Percentiles rank a stretch among this genome's conserved stretches.
Conservation (phyloP, 2,888 invertebrate genomes). For the Tetrapedia diversipes region DNA sequence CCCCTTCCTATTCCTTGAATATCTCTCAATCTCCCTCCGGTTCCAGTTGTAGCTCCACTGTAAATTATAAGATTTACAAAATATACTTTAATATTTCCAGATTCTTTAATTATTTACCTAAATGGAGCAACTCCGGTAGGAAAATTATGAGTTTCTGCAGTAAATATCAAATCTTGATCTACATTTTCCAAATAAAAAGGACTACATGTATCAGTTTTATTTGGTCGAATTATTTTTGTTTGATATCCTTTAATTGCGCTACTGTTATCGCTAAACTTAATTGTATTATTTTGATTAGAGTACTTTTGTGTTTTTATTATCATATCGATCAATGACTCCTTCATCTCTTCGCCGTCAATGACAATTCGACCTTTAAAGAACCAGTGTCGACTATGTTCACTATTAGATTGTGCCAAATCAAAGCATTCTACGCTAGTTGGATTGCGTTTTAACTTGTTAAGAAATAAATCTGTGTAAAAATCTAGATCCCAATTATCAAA, state of each 20-base stretch:
- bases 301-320: conserved; percentile 94
- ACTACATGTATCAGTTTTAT: conserved; percentile 87
- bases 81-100: neutral
- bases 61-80: conserved; percentile 9
- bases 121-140: conserved; percentile 99
- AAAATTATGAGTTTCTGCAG: conserved; percentile 99
- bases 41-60: conserved; percentile 98
- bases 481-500: conserved; percentile 97
- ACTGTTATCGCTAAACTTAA: conserved; percentile 98
- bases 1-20: conserved; percentile 98
- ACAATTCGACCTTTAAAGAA: conserved; percentile 95
- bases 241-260: conserved; percentile 95
- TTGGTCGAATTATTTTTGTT: conserved; percentile 88
- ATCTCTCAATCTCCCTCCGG: conserved; percentile 97
- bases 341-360: conserved; percentile 90
- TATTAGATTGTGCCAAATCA: conserved; percentile 98
- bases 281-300: conserved; percentile 96
- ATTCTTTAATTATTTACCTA: conserved; percentile 79
- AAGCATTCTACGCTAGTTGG: conserved; percentile 99
- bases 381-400: conserved; percentile 99
- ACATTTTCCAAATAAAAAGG: conserved; percentile 84
- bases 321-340: conserved; percentile 95
- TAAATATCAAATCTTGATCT: conserved; percentile 95
- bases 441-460: conserved; percentile 91
- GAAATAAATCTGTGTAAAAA: conserved; percentile 94